Conservation (phyloP, 2,888 invertebrate species). For the Trachelus iudaicus region DNA sequence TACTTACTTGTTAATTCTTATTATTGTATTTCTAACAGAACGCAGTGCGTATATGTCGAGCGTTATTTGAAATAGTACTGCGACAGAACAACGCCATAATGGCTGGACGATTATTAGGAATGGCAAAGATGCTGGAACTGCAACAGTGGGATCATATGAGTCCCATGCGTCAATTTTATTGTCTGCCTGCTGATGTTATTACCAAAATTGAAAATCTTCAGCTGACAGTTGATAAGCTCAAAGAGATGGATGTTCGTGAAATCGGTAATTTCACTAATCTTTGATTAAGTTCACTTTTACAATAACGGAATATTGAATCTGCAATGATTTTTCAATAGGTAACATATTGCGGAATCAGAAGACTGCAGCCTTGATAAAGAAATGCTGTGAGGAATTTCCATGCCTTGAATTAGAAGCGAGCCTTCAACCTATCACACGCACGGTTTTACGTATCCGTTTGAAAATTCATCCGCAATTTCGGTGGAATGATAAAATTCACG, state of each 20-base stretch:
- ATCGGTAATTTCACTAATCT: conserved; percentile 71
- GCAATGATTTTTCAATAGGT: conserved; percentile 64
- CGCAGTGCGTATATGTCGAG: conserved; percentile 88
- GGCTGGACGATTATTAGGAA: conserved; percentile 83
- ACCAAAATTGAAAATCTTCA: conserved; percentile 84
- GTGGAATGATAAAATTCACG: conserved; percentile 93
- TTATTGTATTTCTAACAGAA: conserved; percentile 73
- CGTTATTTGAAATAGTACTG: conserved; percentile 93
- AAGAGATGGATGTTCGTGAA: conserved; percentile 90
- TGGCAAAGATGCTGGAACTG: conserved; percentile 94
- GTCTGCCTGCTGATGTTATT: conserved; percentile 81
- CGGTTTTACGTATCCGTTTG: conserved; percentile 85
- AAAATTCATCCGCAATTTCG: conserved; percentile 79
- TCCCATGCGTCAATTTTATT: conserved; percentile 87
- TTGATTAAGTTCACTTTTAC: not conserved
- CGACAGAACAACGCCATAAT: conserved; percentile 91
- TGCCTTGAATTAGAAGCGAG: conserved; percentile 82
- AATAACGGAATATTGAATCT: not conserved
- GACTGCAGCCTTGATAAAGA: conserved; percentile 81
- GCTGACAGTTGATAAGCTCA: conserved; percentile 79
- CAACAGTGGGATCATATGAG: conserved; percentile 90
- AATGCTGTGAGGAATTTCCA: conserved; percentile 89
- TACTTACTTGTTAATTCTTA: conserved; percentile 54
- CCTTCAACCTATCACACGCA: conserved; percentile 95
- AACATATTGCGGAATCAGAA: conserved; percentile 80